Evolutionary conservation across 2,888 invertebrate genomes (phyloP), one percentile per base, ranked within the genome.

Genomic region (Tillus elongatus): DNA sequence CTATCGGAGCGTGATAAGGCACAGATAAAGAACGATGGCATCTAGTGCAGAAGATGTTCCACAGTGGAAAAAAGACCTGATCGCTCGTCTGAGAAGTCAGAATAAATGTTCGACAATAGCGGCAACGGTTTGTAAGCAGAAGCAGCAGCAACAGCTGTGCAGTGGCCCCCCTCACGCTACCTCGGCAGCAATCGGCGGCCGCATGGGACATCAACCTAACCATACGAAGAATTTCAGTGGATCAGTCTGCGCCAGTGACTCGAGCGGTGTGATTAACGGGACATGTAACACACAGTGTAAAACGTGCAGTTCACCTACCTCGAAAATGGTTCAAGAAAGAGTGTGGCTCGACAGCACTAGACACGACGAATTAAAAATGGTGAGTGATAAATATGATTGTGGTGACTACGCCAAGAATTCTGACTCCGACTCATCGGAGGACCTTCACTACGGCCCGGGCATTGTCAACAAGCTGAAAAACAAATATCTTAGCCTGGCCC

Each of bases 381-480:
- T 49, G 36, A 44, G 43, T 35, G 51, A 51, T 13, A 47, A 50
- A 27, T 45, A 48, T 28, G 47, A 46, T 31, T 50, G 50, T 43
- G 56, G 54, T 49, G 56, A 54, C 42, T 47, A 52, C 30, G 52
- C 49, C 38, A 48, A 60, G 24, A 68, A 66, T 30, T 61, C 60
- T 35, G 68, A 70, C 43, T 71, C 72, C 37, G 76, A 77, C 57
- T 72, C 74, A 35, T 73, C 74, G 49, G 88, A 88, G 64, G 90
- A 90, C 61, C 69, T 90, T 39, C 81, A 83, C 58, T 90, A 91
- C 69, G 91, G 91, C 1, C 91, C 91, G 35, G 90, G 91, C 39
- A 90, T 91, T 58, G 91, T 91, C 26, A 87, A 85, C 57, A 83
- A 83, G 53, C 73, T 91, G 49, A 81, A 86, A 61, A 85, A 86